Conservation (phyloP, 2,888 invertebrate genomes). For the Eledona agricola region DNA sequence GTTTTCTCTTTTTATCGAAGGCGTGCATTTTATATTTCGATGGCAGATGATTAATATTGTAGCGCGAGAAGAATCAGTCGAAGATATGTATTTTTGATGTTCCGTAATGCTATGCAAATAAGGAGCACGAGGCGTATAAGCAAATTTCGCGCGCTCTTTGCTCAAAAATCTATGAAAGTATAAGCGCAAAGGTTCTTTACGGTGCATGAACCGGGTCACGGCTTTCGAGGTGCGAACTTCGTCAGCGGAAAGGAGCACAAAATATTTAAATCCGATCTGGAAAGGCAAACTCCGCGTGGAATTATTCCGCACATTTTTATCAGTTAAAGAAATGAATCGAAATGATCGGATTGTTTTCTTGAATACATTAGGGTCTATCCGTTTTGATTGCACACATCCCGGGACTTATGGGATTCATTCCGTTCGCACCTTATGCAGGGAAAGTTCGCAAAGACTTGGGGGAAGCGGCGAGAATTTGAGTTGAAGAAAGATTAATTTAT, state of each 20-base stretch:
- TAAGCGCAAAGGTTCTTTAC: constrained; percentile 12
- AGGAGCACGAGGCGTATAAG: constrained; percentile 13
- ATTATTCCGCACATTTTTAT: constrained; percentile 20
- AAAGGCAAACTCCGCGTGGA: constrained; percentile 20
- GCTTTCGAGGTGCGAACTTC: constrained; percentile 17
- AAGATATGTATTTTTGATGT: background rate
- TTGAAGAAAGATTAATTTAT: no score
- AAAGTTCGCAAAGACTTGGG: no score
- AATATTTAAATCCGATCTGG: constrained; percentile 29
- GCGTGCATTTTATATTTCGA: background rate
- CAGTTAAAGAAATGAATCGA: constrained; percentile 24
- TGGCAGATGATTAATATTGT: background rate
- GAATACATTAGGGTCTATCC: no score
- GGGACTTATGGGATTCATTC: no score
- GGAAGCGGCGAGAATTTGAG: no score
- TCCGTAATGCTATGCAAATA: constrained; percentile 11
- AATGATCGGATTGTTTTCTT: constrained; percentile 20
- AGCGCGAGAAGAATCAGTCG: background rate
- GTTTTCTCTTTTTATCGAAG: constrained; percentile 9
- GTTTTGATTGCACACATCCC: no score
- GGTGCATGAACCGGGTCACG: constrained; percentile 22
- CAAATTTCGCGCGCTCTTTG: constrained; percentile 13
- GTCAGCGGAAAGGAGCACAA: constrained; percentile 20
- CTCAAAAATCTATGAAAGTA: constrained; percentile 20
- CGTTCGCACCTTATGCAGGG: no score